A percentile compares a stretch with the other conserved stretches of the same genome.
These are phyloP conservation scores for Trinorchestia longiramus DNA, from an alignment of 1,140 invertebrate genomes.

Conservation along the genomic window DNA sequence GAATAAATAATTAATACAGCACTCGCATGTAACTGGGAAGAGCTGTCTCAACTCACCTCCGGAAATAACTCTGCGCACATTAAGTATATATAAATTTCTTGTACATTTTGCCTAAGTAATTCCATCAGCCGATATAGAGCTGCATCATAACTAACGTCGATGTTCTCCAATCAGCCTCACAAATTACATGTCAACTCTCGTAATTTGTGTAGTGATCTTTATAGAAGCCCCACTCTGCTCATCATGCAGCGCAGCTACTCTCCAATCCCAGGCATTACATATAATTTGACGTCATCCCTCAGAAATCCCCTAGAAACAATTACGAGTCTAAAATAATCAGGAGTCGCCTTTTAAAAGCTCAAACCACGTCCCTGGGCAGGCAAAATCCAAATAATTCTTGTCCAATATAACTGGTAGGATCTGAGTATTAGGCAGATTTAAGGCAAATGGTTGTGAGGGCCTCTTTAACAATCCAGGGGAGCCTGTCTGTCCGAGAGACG, in stretches of 20 bases:
- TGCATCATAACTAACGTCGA: neutral
- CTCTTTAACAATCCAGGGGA: neutral
- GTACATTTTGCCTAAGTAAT: neutral
- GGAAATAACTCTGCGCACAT: neutral
- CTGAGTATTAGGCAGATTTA: neutral
- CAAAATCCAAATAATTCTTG: neutral
- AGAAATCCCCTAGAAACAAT: neutral
- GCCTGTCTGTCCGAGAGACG: neutral
- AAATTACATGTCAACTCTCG: neutral
- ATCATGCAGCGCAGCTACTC: neutral
- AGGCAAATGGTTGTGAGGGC: neutral
- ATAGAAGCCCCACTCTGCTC: neutral
- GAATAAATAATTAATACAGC: neutral
- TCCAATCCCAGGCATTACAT: neutral
- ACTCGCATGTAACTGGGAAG: neutral
- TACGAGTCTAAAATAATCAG: neutral
- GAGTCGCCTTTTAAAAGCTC: neutral
- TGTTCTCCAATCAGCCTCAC: neutral
- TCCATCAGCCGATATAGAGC: neutral
- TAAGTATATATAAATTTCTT: neutral
- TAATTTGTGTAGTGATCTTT: neutral
- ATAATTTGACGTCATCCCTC: neutral
- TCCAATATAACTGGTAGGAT: neutral
- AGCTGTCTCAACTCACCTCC: neutral
- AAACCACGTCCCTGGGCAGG: neutral